These are phyloP conservation scores for Pelodiscus sinensis DNA, from an alignment of 2,113 vertebrate species.

Conservation along the genomic window DNA sequence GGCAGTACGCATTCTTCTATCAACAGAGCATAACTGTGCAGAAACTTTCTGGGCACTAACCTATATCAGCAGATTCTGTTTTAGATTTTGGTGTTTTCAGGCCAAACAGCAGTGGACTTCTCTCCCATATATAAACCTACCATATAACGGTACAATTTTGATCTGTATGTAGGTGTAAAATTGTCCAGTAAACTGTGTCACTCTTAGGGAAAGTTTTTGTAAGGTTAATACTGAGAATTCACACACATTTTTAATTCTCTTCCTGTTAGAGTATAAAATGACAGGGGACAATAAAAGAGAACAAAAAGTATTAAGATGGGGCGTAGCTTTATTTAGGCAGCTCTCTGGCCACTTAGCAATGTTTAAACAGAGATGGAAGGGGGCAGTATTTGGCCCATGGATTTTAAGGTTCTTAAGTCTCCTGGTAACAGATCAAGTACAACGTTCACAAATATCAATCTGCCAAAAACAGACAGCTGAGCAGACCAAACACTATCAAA, in stretches of 20 bases:
- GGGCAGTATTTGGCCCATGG: not conserved
- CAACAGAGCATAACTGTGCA: not conserved
- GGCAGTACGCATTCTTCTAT: not conserved
- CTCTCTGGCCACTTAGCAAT: not conserved
- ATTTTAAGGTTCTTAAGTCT: not conserved
- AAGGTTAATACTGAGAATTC: not conserved
- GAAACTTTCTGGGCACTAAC: not conserved
- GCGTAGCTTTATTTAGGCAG: not conserved
- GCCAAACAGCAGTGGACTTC: not conserved
- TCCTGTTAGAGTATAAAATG: accelerated
- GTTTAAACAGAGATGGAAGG: not conserved
- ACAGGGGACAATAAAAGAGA: not conserved
- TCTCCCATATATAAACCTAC: not conserved
- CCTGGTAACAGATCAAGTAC: not conserved
- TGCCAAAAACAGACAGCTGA: not conserved
- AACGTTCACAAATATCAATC: not conserved
- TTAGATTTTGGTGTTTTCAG: not conserved
- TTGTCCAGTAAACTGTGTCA: not conserved
- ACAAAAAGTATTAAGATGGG: not conserved
- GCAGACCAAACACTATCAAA: slow-evolving; percentile 19
- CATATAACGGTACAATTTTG: not conserved
- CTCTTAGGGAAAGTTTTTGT: not conserved
- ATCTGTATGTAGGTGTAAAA: not conserved
- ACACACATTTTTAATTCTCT: not conserved
- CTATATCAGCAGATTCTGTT: not conserved